Base-by-base conservation (phyloP, 2,888 invertebrate species). In the Tetragonula carbonaria region DNA sequence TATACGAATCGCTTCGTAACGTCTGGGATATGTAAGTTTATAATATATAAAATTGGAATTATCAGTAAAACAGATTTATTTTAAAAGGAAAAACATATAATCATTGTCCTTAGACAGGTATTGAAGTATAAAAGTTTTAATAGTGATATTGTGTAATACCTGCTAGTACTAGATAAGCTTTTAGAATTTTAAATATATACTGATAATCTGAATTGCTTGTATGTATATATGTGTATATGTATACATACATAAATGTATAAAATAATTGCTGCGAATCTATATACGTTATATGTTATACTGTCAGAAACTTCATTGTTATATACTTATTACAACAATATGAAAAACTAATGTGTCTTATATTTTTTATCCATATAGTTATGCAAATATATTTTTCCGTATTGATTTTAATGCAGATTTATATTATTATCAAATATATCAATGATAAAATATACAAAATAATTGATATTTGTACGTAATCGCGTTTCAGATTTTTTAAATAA, bases 151-250 rank as follows among this genome's bases (percentile, higher is more conserved):
- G 84, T 87, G 87, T 87, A 89, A 88, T 88, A 86, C 80, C 77
- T 82, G 84, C 50, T 88, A 91, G 87, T 57, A 14, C 78, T 89
- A 86, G 87, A 79, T 71, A 80, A 75, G 89, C 88, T 90, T 90
- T 87, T 91, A 89, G 88, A 88, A 77, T 83, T 88, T 91, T 89
- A 87, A 91, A 89, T 84, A 76, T 88, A 79, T 86, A 89, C 73
- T 72, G 78, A 90, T 84, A 84, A 85, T 74, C 76, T 75, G 84
- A 82, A 91, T 90, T 78, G 91, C 92, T 92, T 93, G 87, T 91
- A 66, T 83, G 74, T 72, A 59, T 82, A 82, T 78, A 81, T 82
- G 71, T 74, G 73, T 81, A 82, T 85, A 79, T 78, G 38, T 67
- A 76, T 67, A 82, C 79, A 84, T 74, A 80, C 76, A 79, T 79